phyloP scores from a whole-genome alignment of 92 coral and sea anemone genomes.

The Metridium senile region DNA sequence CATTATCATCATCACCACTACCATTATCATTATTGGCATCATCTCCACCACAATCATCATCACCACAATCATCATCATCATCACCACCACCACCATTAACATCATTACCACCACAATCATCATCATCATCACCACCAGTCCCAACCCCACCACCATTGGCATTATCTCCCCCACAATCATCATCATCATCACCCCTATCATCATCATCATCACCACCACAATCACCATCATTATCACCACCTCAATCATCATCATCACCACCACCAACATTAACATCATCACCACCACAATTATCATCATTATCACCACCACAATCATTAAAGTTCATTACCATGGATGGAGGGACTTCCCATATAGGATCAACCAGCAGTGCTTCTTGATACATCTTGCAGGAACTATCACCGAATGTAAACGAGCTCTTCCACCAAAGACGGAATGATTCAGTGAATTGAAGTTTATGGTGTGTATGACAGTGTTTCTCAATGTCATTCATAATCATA shows the following conservation, averaged over 20 bases:
- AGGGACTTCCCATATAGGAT: slow-evolving; percentile 94
- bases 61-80: too few relatives aligned
- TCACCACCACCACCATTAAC: too few relatives aligned
- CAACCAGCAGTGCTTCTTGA: slow-evolving; percentile 90
- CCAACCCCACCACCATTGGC: too few relatives aligned
- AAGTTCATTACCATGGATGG: slow-evolving; percentile 74
- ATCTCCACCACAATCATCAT: too few relatives aligned
- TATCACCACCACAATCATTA: background rate
- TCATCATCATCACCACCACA: too few relatives aligned
- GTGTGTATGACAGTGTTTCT: slow-evolving; percentile 73
- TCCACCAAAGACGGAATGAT: slow-evolving; percentile 67
- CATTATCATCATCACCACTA: background rate
- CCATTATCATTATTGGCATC: too few relatives aligned
- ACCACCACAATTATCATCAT: background rate
- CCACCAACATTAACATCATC: background rate
- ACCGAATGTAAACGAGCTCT: slow-evolving; percentile 52
- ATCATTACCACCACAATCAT: too few relatives aligned
- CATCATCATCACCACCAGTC: too few relatives aligned
- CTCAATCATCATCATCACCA: too few relatives aligned
- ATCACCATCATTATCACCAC: too few relatives aligned
- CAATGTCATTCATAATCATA: slow-evolving; percentile 58
- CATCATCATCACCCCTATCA: too few relatives aligned
- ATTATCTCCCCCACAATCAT: too few relatives aligned
- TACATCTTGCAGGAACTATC: slow-evolving; percentile 74
- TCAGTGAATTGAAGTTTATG: slow-evolving; percentile 60